A percentile compares a stretch with the other conserved stretches of the same genome.
Evolutionary conservation across 1,140 invertebrate genomes (phyloP).

Genomic region (Drosophila varians): DNA sequence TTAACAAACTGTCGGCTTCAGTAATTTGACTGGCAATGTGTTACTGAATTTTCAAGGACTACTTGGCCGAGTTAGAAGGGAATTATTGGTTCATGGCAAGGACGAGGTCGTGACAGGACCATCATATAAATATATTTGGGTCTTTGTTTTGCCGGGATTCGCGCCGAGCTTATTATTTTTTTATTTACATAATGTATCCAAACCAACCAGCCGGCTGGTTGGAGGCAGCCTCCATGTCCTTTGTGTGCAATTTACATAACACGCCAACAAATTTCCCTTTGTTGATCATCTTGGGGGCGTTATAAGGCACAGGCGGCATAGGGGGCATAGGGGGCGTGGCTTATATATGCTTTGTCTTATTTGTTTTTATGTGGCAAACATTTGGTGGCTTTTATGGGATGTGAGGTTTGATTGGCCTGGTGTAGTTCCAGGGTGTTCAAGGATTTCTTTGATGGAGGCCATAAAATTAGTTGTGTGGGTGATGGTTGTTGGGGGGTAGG

Average conservation of each 20-base stretch:
- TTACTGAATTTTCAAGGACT: background rate
- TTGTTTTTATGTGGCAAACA: constrained; percentile 66
- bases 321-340: constrained; percentile 47
- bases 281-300: constrained; percentile 50
- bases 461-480: constrained; percentile 73
- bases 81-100: background rate
- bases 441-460: constrained; percentile 56
- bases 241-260: constrained; percentile 80
- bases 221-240: constrained; percentile 35
- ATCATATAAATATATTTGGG: constrained; percentile 63
- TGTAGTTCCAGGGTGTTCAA: constrained; percentile 56
- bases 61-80: background rate
- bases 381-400: constrained; percentile 42
- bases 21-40: background rate
- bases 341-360: constrained; percentile 78
- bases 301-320: constrained; percentile 1
- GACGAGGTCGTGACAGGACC: constrained; percentile 15
- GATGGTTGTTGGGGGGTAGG: background rate
- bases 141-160: constrained; percentile 25
- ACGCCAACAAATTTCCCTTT: constrained; percentile 70
- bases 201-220: too few species aligned
- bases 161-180: constrained; percentile 76
- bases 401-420: constrained; percentile 72
- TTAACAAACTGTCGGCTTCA: background rate
- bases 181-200: constrained; percentile 77